These are phyloP conservation scores for Pogonocichla stellata DNA, from an alignment of 2,113 vertebrate genomes.

Conservation along the genomic window DNA sequence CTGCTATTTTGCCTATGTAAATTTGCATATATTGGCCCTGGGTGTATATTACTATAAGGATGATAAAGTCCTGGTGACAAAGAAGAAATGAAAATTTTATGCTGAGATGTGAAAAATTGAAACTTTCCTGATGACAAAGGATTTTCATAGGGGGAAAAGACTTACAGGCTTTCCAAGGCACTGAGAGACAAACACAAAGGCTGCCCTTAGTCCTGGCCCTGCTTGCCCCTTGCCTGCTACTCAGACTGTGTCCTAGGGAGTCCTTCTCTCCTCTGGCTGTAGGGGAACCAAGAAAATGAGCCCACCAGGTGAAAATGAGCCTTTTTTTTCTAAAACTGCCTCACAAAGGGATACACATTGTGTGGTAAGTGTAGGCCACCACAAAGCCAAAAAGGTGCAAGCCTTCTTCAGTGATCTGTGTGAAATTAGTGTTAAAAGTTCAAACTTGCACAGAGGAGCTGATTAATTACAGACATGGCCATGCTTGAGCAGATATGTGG, in stretches of 20 bases:
- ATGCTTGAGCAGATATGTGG: not conserved
- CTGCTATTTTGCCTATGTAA: not conserved
- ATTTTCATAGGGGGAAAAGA: not conserved
- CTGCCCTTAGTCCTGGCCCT: not conserved
- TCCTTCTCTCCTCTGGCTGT: not conserved
- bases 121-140: not conserved
- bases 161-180: not conserved
- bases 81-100: not conserved
- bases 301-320: not conserved
- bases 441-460: not conserved
- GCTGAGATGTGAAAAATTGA: not conserved
- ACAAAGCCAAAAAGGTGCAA: not conserved
- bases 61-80: not conserved
- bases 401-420: not conserved
- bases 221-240: not conserved
- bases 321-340: not conserved
- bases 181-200: not conserved
- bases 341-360: rapidly evolving
- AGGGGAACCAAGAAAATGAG: not conserved
- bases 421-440: not conserved
- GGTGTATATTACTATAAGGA: not conserved
- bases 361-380: not conserved
- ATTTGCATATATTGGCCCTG: not conserved
- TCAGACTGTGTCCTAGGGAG: not conserved
- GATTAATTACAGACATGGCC: not conserved